Percentiles rank a stretch among this genome's conserved stretches.
Evolutionary conservation across 2,113 vertebrate genomes (phyloP).

Genomic region (Struthio camelus): DNA sequence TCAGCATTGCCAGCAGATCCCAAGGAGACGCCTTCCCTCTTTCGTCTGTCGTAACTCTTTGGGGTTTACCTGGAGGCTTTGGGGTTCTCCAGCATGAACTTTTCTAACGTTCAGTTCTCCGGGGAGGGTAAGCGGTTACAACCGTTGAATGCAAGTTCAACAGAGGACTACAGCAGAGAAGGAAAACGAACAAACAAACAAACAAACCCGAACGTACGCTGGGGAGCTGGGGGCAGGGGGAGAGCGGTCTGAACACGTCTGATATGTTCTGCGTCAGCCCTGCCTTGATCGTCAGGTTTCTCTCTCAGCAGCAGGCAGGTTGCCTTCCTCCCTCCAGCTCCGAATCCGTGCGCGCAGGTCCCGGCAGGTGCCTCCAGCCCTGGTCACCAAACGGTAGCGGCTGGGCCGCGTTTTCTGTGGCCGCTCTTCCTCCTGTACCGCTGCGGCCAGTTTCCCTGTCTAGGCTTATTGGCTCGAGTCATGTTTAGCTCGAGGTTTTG

Average conservation of each 20-base stretch:
- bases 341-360: not conserved
- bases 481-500: accelerated
- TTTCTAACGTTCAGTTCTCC: constrained; percentile 19
- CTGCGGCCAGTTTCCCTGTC: not conserved
- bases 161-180: not conserved
- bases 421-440: not conserved
- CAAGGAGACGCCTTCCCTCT: not conserved
- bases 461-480: not conserved
- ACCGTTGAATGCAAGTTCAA: constrained; percentile 2
- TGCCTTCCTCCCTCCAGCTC: not conserved
- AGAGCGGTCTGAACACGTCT: not conserved
- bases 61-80: constrained; percentile 4
- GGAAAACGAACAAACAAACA: not conserved
- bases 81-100: not conserved
- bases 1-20: not conserved
- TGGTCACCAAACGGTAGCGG: not conserved
- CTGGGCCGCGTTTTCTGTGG: not conserved
- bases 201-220: not conserved
- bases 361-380: not conserved
- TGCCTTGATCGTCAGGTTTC: not conserved
- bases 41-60: not conserved
- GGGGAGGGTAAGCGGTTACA: not conserved
- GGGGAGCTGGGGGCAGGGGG: not conserved
- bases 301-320: not conserved
- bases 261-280: constrained; percentile 52